A percentile compares a stretch with the other conserved stretches of the same genome.
These are phyloP conservation scores for Corythoichthys intestinalis DNA, from an alignment of 2,113 vertebrate genomes.

Conservation along the genomic window DNA sequence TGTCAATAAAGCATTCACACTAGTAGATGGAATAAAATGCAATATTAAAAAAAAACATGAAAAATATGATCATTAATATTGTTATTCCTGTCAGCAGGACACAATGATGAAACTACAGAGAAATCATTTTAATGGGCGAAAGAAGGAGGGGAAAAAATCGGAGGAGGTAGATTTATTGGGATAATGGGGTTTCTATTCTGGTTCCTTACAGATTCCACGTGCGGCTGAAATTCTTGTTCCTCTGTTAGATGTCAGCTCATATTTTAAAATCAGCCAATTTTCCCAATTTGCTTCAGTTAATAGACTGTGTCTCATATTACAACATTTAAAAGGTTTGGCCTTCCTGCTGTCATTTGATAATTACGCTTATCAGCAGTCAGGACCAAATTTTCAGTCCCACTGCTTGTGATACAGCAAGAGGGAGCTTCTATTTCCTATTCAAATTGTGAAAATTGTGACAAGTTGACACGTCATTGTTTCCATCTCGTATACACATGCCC, in stretches of 20 bases:
- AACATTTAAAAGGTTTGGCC: constrained; percentile 44
- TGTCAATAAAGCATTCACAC: neutral
- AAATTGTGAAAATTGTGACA: constrained; percentile 38
- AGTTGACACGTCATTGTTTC: constrained; percentile 48
- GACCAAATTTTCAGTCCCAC: constrained; percentile 27
- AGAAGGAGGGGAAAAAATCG: constrained; percentile 37
- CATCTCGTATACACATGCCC: constrained; percentile 43
- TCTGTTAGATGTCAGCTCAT: constrained; percentile 37
- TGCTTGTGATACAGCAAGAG: constrained; percentile 40
- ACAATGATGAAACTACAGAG: constrained; percentile 62
- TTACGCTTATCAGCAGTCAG: constrained; percentile 15
- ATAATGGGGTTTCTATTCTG: constrained; percentile 50
- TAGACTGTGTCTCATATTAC: constrained; percentile 33
- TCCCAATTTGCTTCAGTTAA: constrained; percentile 46
- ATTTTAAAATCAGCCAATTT: constrained; percentile 47
- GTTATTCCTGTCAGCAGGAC: constrained; percentile 38
- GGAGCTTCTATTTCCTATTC: constrained; percentile 45
- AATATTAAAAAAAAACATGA: constrained; percentile 7
- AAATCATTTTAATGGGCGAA: constrained; percentile 54
- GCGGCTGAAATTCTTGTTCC: constrained; percentile 41
- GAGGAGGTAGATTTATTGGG: constrained; percentile 52
- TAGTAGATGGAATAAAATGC: neutral
- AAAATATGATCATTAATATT: constrained; percentile 24
- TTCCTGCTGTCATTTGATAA: constrained; percentile 46
- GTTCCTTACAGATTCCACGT: constrained; percentile 49